Conservation (phyloP, 2,113 vertebrate species). For the Oceanodroma tethys region DNA sequence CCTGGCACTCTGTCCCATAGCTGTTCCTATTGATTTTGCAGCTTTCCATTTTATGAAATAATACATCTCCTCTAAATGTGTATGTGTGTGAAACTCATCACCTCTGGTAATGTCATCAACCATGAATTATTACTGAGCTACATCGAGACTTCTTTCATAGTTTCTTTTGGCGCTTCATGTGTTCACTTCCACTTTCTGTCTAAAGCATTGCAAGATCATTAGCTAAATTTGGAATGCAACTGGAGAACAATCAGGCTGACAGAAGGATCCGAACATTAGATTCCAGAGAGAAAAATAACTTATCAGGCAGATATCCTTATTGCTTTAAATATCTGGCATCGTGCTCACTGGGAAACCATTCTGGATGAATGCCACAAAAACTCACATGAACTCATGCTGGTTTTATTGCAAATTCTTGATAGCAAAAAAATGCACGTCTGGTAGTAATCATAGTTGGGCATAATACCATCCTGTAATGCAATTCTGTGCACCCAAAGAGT, state of each 20-base stretch:
- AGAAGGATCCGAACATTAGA: conserved; percentile 27
- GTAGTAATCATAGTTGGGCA: conserved; percentile 56
- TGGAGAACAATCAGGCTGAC: conserved; percentile 4
- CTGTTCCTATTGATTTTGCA: conserved; percentile 47
- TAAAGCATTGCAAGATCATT: conserved; percentile 28
- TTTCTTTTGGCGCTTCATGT: conserved; percentile 36
- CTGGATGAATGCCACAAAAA: conserved; percentile 46
- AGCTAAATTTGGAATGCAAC: background rate
- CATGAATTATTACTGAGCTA: conserved; percentile 21
- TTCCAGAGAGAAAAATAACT: conserved; percentile 46
- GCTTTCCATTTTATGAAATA: background rate
- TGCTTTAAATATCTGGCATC: conserved; percentile 47
- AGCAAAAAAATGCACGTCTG: conserved; percentile 62
- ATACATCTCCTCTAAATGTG: conserved; percentile 1
- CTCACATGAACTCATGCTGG: conserved; percentile 46
- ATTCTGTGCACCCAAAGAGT: conserved; percentile 38
- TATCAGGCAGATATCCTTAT: conserved; percentile 43
- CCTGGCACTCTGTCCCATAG: background rate
- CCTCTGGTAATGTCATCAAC: conserved; percentile 47
- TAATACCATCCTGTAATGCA: conserved; percentile 48
- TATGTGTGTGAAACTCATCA: conserved; percentile 34
- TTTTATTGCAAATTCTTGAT: conserved; percentile 58
- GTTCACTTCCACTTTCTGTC: conserved; percentile 28
- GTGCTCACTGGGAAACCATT: conserved; percentile 31
- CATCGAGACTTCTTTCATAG: conserved; percentile 19